These are phyloP conservation scores for Drosophila maculinotata DNA, from an alignment of 2,888 invertebrate species.

Conservation along the genomic window DNA sequence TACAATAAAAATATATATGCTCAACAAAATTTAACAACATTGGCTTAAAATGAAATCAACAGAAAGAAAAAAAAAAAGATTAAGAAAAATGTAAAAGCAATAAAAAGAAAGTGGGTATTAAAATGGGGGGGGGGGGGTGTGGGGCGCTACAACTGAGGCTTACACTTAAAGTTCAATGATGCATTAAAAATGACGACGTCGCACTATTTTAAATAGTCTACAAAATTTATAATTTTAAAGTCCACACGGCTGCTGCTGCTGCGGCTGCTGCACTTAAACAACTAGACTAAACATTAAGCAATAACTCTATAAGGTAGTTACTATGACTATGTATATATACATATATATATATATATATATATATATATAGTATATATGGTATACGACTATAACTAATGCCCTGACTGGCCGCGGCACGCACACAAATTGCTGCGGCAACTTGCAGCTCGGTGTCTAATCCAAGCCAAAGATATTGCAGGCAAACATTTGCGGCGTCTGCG, in stretches of 20 bases:
- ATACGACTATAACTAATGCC: constrained; percentile 26
- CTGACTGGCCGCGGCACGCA: constrained; percentile 10
- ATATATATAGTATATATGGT: constrained; percentile 14
- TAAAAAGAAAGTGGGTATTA: constrained; percentile 15
- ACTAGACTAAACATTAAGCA: constrained; percentile 55
- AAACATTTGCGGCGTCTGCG: constrained; percentile 20
- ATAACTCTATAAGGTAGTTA: constrained; percentile 39
- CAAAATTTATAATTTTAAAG: constrained; percentile 77
- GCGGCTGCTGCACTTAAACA: constrained; percentile 56
- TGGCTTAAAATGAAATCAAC: constrained; percentile 78
- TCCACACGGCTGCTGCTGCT: constrained; percentile 63
- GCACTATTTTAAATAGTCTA: constrained; percentile 76
- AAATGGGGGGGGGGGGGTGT: constrained; percentile 6
- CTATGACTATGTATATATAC: constrained; percentile 54
- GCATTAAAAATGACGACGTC: constrained; percentile 59
- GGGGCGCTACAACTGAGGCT: constrained; percentile 42
- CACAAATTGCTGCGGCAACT: constrained; percentile 3
- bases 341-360: constrained; percentile 46
- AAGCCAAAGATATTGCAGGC: constrained; percentile 18
- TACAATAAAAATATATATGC: constrained; percentile 53
- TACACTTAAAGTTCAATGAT: constrained; percentile 53
- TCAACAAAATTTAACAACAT: constrained; percentile 71
- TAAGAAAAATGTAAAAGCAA: constrained; percentile 11
- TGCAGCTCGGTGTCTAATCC: constrained; percentile 4
- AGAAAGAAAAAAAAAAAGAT: constrained; percentile 54